A percentile compares a stretch with the other conserved stretches of the same genome.
Evolutionary conservation across 2,113 vertebrate species (phyloP).

Genomic region (Corydoras sp.): DNA sequence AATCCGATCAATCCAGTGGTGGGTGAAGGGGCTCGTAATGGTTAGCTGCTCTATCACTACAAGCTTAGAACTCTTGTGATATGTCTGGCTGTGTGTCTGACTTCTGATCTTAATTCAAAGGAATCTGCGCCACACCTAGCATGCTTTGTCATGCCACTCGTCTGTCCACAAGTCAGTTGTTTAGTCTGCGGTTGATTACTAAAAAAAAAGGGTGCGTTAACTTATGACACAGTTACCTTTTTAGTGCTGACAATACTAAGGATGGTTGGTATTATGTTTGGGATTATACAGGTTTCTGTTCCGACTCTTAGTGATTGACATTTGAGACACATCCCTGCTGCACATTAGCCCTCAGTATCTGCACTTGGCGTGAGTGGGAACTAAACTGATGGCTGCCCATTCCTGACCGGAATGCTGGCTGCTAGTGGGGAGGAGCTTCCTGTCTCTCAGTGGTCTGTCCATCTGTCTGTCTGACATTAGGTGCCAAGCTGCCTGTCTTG

Average conservation of each 20-base stretch:
- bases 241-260: not conserved
- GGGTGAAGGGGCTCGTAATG: conserved; percentile 16
- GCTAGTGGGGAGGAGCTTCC: conserved; percentile 44
- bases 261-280: not conserved
- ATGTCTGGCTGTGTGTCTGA: not conserved
- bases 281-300: not conserved
- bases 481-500: conserved; percentile 42
- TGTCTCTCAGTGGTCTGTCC: conserved; percentile 40
- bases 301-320: not conserved
- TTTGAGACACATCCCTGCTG: conserved; percentile 18
- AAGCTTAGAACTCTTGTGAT: not conserved
- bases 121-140: not conserved
- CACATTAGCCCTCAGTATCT: conserved; percentile 16
- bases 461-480: conserved; percentile 42
- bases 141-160: not conserved
- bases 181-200: not conserved
- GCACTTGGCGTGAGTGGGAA: conserved; percentile 25
- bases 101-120: not conserved
- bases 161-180: not conserved
- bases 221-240: not conserved
- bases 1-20: conserved; percentile 24
- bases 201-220: not conserved
- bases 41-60: not conserved
- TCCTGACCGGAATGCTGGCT: conserved; percentile 41
- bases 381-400: conserved; percentile 36